Base-by-base conservation (phyloP, 2,888 invertebrate genomes). In the Punctoribates punctum region DNA sequence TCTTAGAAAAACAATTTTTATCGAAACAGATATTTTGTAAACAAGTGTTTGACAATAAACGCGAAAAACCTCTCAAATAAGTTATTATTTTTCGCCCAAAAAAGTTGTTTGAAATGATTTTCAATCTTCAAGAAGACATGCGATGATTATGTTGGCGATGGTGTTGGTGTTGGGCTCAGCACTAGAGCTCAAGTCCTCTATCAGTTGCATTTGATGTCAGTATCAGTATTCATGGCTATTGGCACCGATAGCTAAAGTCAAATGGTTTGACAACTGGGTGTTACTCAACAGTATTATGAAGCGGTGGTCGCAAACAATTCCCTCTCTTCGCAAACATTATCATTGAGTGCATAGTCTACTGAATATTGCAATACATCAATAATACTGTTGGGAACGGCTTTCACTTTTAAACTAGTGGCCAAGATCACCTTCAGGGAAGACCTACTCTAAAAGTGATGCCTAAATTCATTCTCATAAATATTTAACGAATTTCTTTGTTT, bases 211-310 rank as follows among this genome's bases (percentile, higher is more conserved):
- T 60, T 29, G 60, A 60, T 60, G 60, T 60, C 60, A 60, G 17
- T 60, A 60, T 29, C 23, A 23, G 4, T 60, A 29, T 29, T 23
- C 29, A 60, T 60, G 60, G 27, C 60, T 60, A 23, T 60, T 29
- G 60, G 29, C 27, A 57, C 57, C n/a, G 57, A 23, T 57, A 23
- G 57, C 11, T 27, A 60, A 27, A 29, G 42, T 42, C 42, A 42
- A 42, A 42, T 42, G 60, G 23, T 57, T 57, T 57, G 60, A 60
- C 60, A 29, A 60, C 60, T 60, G 60, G 60, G 60, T 60, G 60
- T 60, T 13, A 60, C 60, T 60, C 60, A 23, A 17, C 57, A 42
- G 23, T 57, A 57, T 57, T 23, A 57, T 29, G 23, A 60, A 23
- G 51, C 20, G 20, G 2, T 27, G 29, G 60, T 60, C 60, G 27